Evolutionary conservation across 1,140 invertebrate genomes (phyloP).

Genomic region (Cyrtorhinus lividipennis): DNA sequence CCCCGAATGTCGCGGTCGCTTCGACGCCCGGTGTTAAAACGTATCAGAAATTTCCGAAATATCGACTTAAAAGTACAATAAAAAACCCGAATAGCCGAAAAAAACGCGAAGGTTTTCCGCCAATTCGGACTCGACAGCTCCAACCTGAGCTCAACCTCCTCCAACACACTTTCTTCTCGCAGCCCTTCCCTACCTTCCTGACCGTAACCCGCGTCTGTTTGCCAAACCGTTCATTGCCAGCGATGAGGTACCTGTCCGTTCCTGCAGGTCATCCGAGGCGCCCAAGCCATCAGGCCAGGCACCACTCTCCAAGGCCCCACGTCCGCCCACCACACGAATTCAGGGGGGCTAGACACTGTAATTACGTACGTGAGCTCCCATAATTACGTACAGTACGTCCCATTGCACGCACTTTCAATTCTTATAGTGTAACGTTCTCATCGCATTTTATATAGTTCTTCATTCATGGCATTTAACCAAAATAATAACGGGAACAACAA

Average conservation of each 20-base stretch:
- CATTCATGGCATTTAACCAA: too few species aligned
- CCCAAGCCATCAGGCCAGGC: not conserved
- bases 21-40: too few species aligned
- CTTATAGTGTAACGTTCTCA: too few species aligned
- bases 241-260: not conserved
- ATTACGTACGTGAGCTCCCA: not conserved
- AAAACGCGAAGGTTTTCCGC: not conserved
- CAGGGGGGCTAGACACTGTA: not conserved
- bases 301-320: not conserved
- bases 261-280: conserved; percentile 6
- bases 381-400: too few species aligned
- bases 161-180: not conserved
- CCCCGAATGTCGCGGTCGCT: too few species aligned
- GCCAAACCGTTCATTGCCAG: conserved; percentile 10
- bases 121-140: not conserved
- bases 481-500: too few species aligned
- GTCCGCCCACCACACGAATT: not conserved
- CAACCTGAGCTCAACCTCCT: not conserved
- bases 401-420: too few species aligned
- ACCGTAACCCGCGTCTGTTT: not conserved
- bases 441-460: too few species aligned
- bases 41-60: too few species aligned
- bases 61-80: not conserved
- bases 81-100: not conserved
- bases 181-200: not conserved